Percentiles rank a stretch among this genome's conserved stretches.
These are phyloP conservation scores for Hemaris fuciformis DNA, from an alignment of 2,888 invertebrate genomes.

Conservation along the genomic window DNA sequence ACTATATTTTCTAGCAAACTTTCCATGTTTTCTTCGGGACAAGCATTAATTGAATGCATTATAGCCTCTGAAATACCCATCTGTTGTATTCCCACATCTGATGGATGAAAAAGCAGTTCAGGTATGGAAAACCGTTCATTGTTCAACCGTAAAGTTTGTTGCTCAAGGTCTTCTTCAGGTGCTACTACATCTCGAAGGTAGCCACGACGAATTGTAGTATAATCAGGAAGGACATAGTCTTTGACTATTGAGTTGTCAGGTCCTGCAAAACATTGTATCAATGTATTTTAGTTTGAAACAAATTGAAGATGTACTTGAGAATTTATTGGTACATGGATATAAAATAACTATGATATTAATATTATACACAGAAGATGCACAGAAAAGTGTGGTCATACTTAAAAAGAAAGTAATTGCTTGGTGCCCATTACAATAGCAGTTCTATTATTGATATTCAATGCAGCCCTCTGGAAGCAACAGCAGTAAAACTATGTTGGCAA, in stretches of 20 bases:
- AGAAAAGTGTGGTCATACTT: too few species aligned
- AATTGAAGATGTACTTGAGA: too few species aligned
- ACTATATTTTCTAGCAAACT: conserved; percentile 91
- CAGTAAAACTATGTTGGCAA: too few species aligned
- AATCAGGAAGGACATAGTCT: conserved; percentile 98
- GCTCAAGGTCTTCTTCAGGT: conserved; percentile 77
- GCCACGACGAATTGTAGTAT: conserved; percentile 93
- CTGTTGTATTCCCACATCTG: conserved; percentile 94
- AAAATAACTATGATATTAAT: too few species aligned
- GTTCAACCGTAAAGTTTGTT: conserved; percentile 91
- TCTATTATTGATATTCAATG: too few species aligned
- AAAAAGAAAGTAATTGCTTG: too few species aligned
- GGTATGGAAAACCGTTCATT: conserved; percentile 98
- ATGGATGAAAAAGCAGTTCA: conserved; percentile 96
- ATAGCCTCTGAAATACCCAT: conserved; percentile 97
- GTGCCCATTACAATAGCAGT: too few species aligned
- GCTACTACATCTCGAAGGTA: conserved; percentile 72
- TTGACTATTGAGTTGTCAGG: conserved; percentile 87
- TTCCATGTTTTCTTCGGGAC: conserved; percentile 88
- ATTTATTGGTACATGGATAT: too few species aligned
- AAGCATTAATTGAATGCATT: conserved; percentile 87
- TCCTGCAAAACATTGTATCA: conserved; percentile 46
- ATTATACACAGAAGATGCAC: too few species aligned
- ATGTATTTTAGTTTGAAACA: background rate
- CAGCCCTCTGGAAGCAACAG: too few species aligned